Base-by-base conservation (phyloP, 2,888 invertebrate genomes). In the Bhutanitis thaidina region DNA sequence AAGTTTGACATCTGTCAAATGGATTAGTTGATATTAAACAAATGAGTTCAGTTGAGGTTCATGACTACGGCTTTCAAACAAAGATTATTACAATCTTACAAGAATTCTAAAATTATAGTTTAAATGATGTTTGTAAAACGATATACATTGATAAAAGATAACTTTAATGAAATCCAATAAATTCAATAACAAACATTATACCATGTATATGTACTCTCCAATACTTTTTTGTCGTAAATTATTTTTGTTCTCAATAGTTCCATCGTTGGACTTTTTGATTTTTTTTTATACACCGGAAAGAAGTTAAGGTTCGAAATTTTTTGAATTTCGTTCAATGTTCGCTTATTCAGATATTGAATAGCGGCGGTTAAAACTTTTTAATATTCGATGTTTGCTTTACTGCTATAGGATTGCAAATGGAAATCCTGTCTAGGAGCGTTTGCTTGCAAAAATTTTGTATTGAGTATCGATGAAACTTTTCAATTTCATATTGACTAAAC, bases 361-460 rank as follows among this genome's bases (percentile, higher is more conserved):
- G 39, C 34, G 16, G 43, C 35, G 8, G 48, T 32, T 34, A 12
- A 44, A 44, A 38, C 27, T 45, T 39, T 50, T 44, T 40, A 50
- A 50, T 45, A 50, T 35, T 40, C 39, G 44, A 34, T 34, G 34
- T 44, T 50, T 20, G 38, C 35, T 34, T 44, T 45, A 45, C 39
- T 12, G 44, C 27, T 44, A 43, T 40, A 34, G 50, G 27, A 44
- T 50, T 45, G 44, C 29, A 40, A 39, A 45, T 40, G 34, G 44
- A 51, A 41, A 50, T 49, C 44, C 15, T 38, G 37, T 30, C 44
- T 44, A 35, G 41, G 38, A 45, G 47, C 38, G 45, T 41, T 54
- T 44, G 49, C 27, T 32, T 34, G 29, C 36, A 43, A 49, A 49
- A 51, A 49, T 14, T 43, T 53, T 34, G 32, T 56, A 50, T 52